Evolutionary conservation across 1,140 invertebrate species (phyloP).

Genomic region (Drosophila bifasciata): DNA sequence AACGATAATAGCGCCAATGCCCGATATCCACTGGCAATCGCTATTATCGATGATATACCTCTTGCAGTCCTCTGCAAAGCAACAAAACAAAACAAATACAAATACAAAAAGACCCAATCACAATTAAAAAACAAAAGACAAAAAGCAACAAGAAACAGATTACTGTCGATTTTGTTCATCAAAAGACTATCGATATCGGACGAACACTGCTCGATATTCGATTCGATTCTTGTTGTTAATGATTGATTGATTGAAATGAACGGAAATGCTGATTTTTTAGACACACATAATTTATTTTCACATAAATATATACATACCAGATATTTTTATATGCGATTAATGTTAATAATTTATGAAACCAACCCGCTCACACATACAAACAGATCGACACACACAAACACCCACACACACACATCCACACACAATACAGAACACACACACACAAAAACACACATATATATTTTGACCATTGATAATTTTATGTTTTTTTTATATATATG

Average conservation of each 20-base stretch:
- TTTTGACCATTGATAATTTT: constrained; percentile 81
- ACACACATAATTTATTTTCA: constrained; percentile 69
- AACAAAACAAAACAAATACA: constrained; percentile 35
- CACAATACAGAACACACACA: constrained; percentile 25
- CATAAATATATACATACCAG: constrained; percentile 47
- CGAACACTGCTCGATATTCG: constrained; percentile 13
- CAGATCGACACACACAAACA: constrained; percentile 24
- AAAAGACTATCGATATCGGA: constrained; percentile 1
- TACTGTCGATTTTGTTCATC: constrained; percentile 2
- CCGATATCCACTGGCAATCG: constrained; percentile 4
- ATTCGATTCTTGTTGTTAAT: constrained; percentile 23
- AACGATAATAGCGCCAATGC: not conserved
- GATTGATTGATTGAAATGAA: constrained; percentile 14
- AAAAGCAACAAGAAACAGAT: constrained; percentile 8
- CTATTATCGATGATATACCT: constrained; percentile 58
- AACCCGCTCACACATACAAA: constrained; percentile 23
- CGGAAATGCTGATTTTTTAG: constrained; percentile 39
- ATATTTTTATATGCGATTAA: constrained; percentile 62
- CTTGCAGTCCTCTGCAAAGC: constrained; percentile 15
- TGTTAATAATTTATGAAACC: constrained; percentile 78
- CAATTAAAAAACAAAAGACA: constrained; percentile 7
- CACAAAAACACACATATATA: constrained; percentile 36
- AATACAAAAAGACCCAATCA: constrained; percentile 16
- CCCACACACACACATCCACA: constrained; percentile 26
- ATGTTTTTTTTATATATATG: constrained; percentile 69